These are phyloP conservation scores for Drosophila busckii DNA, from an alignment of 1,140 invertebrate genomes.

Conservation along the genomic window DNA sequence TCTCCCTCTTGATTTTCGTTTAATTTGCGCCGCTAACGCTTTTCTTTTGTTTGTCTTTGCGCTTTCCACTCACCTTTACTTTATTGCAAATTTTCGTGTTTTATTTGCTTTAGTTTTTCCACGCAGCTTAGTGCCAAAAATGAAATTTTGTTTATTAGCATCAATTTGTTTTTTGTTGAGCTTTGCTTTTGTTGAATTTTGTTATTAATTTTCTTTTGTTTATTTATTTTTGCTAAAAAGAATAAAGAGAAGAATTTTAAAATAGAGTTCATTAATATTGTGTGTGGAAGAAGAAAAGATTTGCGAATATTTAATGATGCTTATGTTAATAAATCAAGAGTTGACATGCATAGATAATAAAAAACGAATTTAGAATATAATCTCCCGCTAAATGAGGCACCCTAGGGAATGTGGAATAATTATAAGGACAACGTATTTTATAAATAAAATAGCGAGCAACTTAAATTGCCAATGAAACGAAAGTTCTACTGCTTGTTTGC, in stretches of 20 bases:
- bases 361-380: no score
- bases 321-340: no score
- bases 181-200: slow-evolving; percentile 1
- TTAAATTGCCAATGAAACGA: no score
- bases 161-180: slow-evolving; percentile 9
- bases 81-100: slow-evolving; percentile 15
- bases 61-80: slow-evolving; percentile 21
- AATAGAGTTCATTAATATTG: slow-evolving; percentile 4
- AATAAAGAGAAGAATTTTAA: neutral
- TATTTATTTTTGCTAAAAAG: slow-evolving; percentile 18
- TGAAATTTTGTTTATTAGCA: slow-evolving; percentile 13
- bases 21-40: slow-evolving; percentile 22
- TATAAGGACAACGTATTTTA: no score
- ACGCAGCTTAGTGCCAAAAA: no score
- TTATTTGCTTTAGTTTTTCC: slow-evolving; percentile 14
- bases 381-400: no score
- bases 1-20: slow-evolving; percentile 23
- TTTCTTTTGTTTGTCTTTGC: slow-evolving; percentile 1
- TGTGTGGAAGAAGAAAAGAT: neutral
- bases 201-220: neutral
- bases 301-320: no score
- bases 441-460: no score
- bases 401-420: no score
- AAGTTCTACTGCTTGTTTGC: no score
- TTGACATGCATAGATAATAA: no score